Evolutionary conservation across 2,888 invertebrate genomes (phyloP), one percentile per base, ranked within the genome.

Genomic region (Drosophila subsilvestris): DNA sequence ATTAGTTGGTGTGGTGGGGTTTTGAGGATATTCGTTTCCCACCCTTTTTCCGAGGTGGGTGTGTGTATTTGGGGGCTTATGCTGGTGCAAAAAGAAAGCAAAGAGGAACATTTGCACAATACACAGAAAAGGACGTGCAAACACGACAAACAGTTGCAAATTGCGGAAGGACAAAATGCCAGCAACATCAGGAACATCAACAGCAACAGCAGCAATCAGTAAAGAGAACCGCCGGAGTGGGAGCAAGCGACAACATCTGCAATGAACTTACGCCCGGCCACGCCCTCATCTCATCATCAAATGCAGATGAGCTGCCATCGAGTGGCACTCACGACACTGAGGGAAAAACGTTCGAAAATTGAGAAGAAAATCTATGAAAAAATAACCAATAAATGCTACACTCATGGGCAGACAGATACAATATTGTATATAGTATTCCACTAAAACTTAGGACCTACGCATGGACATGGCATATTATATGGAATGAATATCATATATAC

Each of bases 111-210:
- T 80, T 84, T 86, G 80, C 84, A 84, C 84, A 86, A 79, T 72
- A 86, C 86, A 84, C 71, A 63, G 83, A 86, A 83, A 69, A 73
- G 83, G 86, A 85, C 57, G 83, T 80, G 86, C 80, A 75, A 83
- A 83, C 83, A 82, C 74, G 86, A 78, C 75, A 83, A 83, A 83
- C 83, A 83, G 83, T 78, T 76, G 83, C 86, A 78, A 80, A 83
- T 83, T 85, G 74, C 80, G 61, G 71, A 63, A 70, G 73, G 56
- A 80, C 73, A 55, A 60, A 70, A 69, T 63, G 77, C 63, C 51
- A 63, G 70, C 74, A 49, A 49, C 47, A 71, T 45, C 29, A 51
- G 50, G 37, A 59, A 57, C 18, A 48, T 29, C 27, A 49, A 17
- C 12, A 32, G 17, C 49, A 63, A 18, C 2, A 37, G 14, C 61